Evolutionary conservation across 2,888 invertebrate genomes (phyloP), one percentile per base, ranked within the genome.

Genomic region (Philonicus albiceps): DNA sequence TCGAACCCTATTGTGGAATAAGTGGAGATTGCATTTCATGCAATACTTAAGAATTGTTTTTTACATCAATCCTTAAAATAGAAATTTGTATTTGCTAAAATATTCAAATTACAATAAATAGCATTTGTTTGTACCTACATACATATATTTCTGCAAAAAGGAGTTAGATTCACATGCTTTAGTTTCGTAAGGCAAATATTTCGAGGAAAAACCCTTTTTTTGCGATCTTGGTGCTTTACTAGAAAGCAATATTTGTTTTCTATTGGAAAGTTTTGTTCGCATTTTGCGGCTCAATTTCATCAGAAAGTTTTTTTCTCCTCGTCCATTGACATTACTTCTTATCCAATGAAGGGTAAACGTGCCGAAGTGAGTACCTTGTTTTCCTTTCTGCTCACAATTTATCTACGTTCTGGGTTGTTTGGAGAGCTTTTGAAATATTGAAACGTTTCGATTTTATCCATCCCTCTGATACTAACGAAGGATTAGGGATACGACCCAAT

Each of bases 371-470:
- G 76, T 76, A 22, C 37, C 43, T 76, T 76, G 76, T 76, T 40
- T 76, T 76, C 43, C 11, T 76, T 37, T 76, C 37, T 7, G 37
- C 43, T 76, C 6, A 76, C 74, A 74, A 64, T 74, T 74, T 74
- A 74, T 74, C 74, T 19, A 74, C n/a, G 76, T 76, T 76, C 22
- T 22, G 40, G 19, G 40, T 40, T 76, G 76, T 76, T 76, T 76
- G 76, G 34, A 76, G 40, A 76, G 76, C 76, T 76, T 40, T 76
- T 76, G 76, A 76, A 76, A 76, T 76, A 76, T 76, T 76, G 76
- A 76, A 76, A 76, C 76, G 40, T 40, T 76, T 76, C 76, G 37
- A 34, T 76, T 76, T 74, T 40, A 37, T 7, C 22, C 76, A 22
- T 22, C 76, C 19, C 11, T 76, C 40, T 13, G 40, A 43, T 76